A percentile compares a stretch with the other conserved stretches of the same genome.
Conservation (phyloP, 64 coral and sea anemone species). For the Actinia equina region DNA sequence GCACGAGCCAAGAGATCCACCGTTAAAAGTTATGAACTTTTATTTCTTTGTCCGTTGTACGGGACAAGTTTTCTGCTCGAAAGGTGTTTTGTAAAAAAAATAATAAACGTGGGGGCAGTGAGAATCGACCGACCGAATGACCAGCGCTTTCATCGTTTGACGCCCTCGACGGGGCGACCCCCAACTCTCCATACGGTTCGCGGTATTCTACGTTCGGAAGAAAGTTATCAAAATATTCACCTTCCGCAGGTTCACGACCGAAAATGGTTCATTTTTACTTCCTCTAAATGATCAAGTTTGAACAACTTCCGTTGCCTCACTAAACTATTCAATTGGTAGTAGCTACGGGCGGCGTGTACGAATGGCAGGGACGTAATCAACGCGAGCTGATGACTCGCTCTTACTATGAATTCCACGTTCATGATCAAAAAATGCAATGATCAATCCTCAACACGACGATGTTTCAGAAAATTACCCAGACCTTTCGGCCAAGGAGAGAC, state of each 20-base stretch:
- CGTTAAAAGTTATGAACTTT: too few species aligned
- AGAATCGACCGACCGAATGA: too few species aligned
- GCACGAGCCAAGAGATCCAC: slow-evolving; percentile 31
- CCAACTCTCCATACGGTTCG: too few species aligned
- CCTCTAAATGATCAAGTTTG: slow-evolving; percentile 48
- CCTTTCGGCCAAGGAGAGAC: slow-evolving; percentile 37
- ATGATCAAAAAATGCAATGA: neutral
- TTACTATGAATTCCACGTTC: slow-evolving; percentile 50
- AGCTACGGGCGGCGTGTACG: slow-evolving; percentile 49
- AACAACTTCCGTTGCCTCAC: slow-evolving; percentile 41
- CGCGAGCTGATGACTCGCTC: slow-evolving; percentile 57
- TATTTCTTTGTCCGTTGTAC: too few species aligned
- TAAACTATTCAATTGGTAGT: slow-evolving; percentile 62
- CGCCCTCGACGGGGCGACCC: too few species aligned
- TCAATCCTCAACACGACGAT: slow-evolving; percentile 18
- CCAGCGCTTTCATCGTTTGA: too few species aligned
- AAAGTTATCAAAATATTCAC: too few species aligned
- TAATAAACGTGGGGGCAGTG: too few species aligned
- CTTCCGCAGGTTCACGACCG: slow-evolving; percentile 63
- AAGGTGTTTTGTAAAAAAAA: too few species aligned
- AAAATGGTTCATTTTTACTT: slow-evolving; percentile 30
- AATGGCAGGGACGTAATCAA: slow-evolving; percentile 63
- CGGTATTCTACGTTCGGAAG: neutral
- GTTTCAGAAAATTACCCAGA: slow-evolving; percentile 17
- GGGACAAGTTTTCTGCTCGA: too few species aligned